phyloP scores from a whole-genome alignment of 2,888 invertebrate species.

The Elaeidobius kamerunicus region DNA sequence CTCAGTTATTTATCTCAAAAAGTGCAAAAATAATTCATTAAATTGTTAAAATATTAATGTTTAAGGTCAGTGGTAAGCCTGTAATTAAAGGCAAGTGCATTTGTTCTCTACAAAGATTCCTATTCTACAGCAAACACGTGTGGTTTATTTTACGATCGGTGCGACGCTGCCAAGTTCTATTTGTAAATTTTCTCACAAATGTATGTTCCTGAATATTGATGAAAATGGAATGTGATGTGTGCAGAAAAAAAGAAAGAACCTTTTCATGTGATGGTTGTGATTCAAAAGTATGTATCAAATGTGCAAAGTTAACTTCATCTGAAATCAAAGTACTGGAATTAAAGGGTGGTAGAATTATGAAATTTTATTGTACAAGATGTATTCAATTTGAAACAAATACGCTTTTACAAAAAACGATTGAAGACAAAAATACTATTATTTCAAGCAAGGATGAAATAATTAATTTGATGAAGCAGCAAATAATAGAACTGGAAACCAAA shows the following conservation, averaged over 20 bases:
- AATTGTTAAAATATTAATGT: too few species aligned
- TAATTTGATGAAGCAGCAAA: constrained; percentile 2
- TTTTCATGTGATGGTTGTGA: too few species aligned
- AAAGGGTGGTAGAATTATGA: too few species aligned
- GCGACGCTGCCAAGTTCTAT: background rate
- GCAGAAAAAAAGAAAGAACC: background rate
- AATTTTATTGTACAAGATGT: constrained; percentile 2
- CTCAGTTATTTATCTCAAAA: too few species aligned
- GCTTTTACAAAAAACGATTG: constrained; percentile 10
- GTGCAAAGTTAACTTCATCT: background rate
- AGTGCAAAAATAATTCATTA: too few species aligned
- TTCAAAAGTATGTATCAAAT: too few species aligned
- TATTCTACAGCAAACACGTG: too few species aligned
- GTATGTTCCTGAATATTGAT: background rate
- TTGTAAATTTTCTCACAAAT: background rate
- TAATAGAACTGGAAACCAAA: constrained; percentile 2
- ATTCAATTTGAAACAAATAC: constrained; percentile 9
- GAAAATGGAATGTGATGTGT: constrained; percentile 4
- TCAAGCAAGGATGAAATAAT: background rate
- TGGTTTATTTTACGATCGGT: too few species aligned
- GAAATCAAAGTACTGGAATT: too few species aligned
- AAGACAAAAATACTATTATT: constrained; percentile 13
- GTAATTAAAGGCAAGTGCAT: too few species aligned
- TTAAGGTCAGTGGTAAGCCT: too few species aligned
- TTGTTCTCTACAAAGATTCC: too few species aligned